Conservation (phyloP, 2,888 invertebrate genomes). For the Trichacis sp. region DNA sequence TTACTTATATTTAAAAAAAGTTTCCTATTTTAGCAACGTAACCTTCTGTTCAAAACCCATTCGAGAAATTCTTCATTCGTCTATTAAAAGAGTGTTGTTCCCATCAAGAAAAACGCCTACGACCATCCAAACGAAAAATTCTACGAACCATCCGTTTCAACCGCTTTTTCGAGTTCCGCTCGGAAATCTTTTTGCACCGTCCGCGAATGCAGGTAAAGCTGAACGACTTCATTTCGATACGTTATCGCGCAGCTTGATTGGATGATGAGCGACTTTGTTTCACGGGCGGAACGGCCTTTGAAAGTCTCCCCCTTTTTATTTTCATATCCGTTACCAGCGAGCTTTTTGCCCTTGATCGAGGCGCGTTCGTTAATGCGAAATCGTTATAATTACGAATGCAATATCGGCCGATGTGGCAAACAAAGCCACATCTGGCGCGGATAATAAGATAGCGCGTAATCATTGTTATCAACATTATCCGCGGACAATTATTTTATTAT, state of each 20-base stretch:
- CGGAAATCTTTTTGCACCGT: not conserved
- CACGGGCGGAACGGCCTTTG: not conserved
- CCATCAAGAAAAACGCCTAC: no score
- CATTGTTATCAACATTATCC: constrained; percentile 40
- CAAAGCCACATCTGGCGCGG: constrained; percentile 41
- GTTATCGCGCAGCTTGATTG: constrained; percentile 23
- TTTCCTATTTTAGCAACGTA: no score
- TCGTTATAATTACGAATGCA: constrained; percentile 18
- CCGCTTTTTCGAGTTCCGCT: no score
- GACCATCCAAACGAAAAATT: no score
- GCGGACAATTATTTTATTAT: constrained; percentile 46
- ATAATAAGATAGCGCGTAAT: constrained; percentile 40
- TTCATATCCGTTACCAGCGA: not conserved
- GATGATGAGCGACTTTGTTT: constrained; percentile 28
- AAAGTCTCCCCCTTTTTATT: not conserved
- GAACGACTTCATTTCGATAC: constrained; percentile 13
- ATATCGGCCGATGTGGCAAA: constrained; percentile 5
- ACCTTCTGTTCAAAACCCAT: no score
- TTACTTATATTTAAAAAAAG: no score
- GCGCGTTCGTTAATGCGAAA: constrained; percentile 50
- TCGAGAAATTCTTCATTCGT: no score
- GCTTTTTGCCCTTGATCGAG: constrained; percentile 22
- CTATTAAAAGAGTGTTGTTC: no score
- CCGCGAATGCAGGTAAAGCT: not conserved
- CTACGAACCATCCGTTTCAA: no score